Evolutionary conservation across 2,113 vertebrate genomes (phyloP), one percentile per base, ranked within the genome.

Genomic region (Aleadryas rufinucha): DNA sequence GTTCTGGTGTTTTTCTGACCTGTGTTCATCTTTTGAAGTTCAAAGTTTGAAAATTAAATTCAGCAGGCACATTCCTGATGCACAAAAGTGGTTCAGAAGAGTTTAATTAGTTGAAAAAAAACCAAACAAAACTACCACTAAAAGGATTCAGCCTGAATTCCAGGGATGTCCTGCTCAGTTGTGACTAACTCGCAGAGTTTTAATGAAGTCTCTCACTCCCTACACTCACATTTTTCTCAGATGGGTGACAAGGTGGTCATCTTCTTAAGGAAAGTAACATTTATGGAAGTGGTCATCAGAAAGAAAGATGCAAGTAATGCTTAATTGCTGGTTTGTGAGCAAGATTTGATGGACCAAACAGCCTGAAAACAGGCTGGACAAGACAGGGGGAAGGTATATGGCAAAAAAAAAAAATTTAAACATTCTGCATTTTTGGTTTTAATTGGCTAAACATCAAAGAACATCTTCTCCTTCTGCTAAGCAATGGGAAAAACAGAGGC

Each of bases 91-190:
- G 18, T 61, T 87, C 16, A 77, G 37, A 69, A 65, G 39, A 84
- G n/a, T 53, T 90, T 81, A 85, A n/a, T n/a, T 63, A 42, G 20
- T 3, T 59, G 79, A 69, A 83, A 80, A 83, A 92, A 87, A 44
- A 2, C 69, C 65, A 7, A 12, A 12, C 65, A n/a, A n/a, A n/a
- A n/a, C 4, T 17, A 33, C 6, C 24, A 35, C 23, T 69, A 21
- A 69, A 88, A 85, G 6, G 16, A 75, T 47, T 78, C 45, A 69
- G 15, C 6, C 33, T 44, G 52, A 42, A 64, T 74, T 80, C 37
- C 30, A 66, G 18, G 16, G 10, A 86, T 15, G 10, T 65, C 47
- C 30, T 53, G 52, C 39, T 87, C 19, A 54, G 60, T 31, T 82
- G 45, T 33, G 42, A 47, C 18, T 82, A 50, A 71, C 24, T 28